A percentile compares a stretch with the other conserved stretches of the same genome.
These are phyloP conservation scores for Anomalospiza imberbis DNA, from an alignment of 2,797 vertebrate species.

Conservation along the genomic window DNA sequence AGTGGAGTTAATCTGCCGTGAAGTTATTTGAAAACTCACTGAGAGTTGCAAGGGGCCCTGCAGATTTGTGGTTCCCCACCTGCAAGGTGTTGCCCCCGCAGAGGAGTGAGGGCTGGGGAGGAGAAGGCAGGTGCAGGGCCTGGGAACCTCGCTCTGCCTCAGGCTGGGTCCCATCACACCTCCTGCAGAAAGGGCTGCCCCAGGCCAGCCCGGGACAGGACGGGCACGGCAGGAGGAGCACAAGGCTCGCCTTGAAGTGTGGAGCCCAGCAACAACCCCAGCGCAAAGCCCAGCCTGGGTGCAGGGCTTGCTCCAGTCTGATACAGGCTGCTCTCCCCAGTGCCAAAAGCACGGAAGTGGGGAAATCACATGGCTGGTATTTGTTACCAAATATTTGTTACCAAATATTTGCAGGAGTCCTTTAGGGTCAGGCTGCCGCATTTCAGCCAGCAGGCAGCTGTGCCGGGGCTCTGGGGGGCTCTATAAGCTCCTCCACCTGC, in stretches of 20 bases:
- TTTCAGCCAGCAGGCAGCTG: background rate
- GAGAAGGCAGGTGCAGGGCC: background rate
- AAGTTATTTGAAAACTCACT: slow-evolving; percentile 1
- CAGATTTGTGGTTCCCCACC: background rate
- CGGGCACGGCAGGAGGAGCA: background rate
- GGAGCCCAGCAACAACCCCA: background rate
- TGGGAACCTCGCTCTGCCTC: accelerated
- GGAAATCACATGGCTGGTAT: background rate
- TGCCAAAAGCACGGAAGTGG: accelerated
- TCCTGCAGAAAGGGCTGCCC: background rate
- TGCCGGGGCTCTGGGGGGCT: no score
- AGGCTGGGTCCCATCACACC: background rate
- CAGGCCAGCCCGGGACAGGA: accelerated
- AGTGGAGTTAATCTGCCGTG: slow-evolving; percentile 45
- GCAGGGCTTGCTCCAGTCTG: background rate
- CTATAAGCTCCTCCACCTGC: background rate
- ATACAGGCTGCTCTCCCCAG: background rate
- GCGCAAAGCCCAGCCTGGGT: background rate
- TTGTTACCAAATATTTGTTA: slow-evolving; percentile 43
- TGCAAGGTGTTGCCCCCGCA: background rate
- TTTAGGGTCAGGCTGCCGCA: background rate
- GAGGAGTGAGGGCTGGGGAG: background rate
- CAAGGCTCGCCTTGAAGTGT: background rate
- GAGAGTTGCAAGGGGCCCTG: background rate
- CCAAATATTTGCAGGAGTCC: slow-evolving; percentile 53